A percentile compares a stretch with the other conserved stretches of the same genome.
phyloP scores from a whole-genome alignment of 2,797 vertebrate genomes.

The Enteromius argenteus region DNA sequence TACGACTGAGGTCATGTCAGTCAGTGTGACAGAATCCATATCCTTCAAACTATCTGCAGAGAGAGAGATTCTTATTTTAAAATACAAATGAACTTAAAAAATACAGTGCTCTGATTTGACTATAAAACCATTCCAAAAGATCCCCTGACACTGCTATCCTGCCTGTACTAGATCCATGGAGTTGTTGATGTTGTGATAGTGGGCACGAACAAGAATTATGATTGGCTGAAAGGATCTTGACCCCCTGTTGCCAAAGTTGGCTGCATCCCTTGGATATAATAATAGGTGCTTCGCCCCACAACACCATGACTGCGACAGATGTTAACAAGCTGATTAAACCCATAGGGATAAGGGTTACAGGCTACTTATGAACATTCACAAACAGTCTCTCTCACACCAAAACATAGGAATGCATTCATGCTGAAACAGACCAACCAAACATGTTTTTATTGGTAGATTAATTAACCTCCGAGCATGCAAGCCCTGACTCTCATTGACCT shows the following conservation, averaged over 20 bases:
- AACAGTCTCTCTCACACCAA: background rate
- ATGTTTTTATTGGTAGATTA: background rate
- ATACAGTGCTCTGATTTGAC: background rate
- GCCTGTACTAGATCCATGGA: background rate
- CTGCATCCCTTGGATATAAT: slow-evolving; percentile 45
- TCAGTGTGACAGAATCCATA: background rate
- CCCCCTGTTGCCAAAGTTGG: slow-evolving; percentile 43
- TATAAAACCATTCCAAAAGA: background rate
- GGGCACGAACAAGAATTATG: slow-evolving; percentile 1
- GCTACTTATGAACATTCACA: slow-evolving; percentile 24
- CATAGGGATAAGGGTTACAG: slow-evolving; percentile 54
- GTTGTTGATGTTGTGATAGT: slow-evolving; percentile 19
- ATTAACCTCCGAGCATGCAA: background rate
- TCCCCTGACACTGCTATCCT: background rate
- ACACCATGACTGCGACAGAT: slow-evolving; percentile 71
- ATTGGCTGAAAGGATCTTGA: slow-evolving; percentile 43
- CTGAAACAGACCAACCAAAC: background rate
- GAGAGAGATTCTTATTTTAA: slow-evolving; percentile 3
- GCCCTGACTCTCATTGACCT: background rate
- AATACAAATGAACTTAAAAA: background rate
- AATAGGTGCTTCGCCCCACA: slow-evolving; percentile 64
- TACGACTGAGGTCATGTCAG: background rate
- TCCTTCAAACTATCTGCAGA: background rate
- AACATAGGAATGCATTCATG: background rate
- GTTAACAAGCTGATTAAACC: slow-evolving; percentile 77